Evolutionary conservation across 2,888 invertebrate species (phyloP).

Genomic region (Beris morrisii): DNA sequence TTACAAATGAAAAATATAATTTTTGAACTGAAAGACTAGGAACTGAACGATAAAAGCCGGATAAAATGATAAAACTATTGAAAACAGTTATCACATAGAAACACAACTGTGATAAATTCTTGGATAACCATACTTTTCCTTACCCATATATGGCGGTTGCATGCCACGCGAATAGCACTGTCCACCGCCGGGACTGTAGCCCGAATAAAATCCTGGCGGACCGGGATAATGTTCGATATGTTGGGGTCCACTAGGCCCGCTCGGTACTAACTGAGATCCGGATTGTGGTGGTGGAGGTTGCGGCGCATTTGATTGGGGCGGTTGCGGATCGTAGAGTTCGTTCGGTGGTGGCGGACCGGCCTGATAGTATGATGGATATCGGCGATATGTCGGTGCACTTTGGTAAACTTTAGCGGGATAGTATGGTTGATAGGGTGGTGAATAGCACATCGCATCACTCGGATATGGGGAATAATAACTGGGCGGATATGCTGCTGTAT

Average conservation of each 20-base stretch:
- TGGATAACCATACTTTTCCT: slow-evolving; percentile 56
- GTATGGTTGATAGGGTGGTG: slow-evolving; percentile 59
- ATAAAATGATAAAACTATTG: not conserved
- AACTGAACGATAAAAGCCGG: too few species aligned
- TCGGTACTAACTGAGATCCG: slow-evolving; percentile 56
- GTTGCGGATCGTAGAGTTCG: slow-evolving; percentile 51
- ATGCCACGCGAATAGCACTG: slow-evolving; percentile 63
- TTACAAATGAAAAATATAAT: too few species aligned
- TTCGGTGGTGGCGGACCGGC: slow-evolving; percentile 45
- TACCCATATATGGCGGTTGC: slow-evolving; percentile 57
- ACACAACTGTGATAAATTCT: not conserved
- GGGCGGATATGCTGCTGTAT: slow-evolving; percentile 55
- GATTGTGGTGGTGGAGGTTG: slow-evolving; percentile 44
- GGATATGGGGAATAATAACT: slow-evolving; percentile 55
- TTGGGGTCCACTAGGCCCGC: slow-evolving; percentile 54
- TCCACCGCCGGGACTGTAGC: slow-evolving; percentile 57
- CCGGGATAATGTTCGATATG: slow-evolving; percentile 60
- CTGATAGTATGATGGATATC: slow-evolving; percentile 48
- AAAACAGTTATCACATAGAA: not conserved
- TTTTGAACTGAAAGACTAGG: too few species aligned
- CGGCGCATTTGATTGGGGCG: slow-evolving; percentile 42
- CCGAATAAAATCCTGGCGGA: slow-evolving; percentile 61
- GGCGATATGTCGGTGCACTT: slow-evolving; percentile 50
- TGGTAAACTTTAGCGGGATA: slow-evolving; percentile 59
- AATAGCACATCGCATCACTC: slow-evolving; percentile 57